A percentile compares a stretch with the other conserved stretches of the same genome.
phyloP scores from a whole-genome alignment of 2,888 invertebrate genomes.

The Agonopterix arenella region DNA sequence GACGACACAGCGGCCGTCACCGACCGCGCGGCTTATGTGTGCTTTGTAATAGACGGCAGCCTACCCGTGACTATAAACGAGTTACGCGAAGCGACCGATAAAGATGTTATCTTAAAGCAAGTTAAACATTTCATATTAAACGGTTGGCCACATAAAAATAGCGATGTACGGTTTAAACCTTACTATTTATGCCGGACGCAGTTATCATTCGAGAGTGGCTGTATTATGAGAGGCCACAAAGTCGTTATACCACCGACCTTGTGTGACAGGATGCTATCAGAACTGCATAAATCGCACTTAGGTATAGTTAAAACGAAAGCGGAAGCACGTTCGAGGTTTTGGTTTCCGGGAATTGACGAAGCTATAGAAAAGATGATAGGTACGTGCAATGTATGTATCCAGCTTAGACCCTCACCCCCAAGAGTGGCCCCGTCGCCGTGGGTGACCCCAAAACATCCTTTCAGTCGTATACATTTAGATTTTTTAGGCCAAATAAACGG shows the following conservation, averaged over 20 bases:
- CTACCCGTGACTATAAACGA: constrained; percentile 11
- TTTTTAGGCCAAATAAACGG: too few species aligned
- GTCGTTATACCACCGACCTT: constrained; percentile 16
- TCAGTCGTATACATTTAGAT: too few species aligned
- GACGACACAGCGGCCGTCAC: not conserved
- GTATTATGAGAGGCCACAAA: constrained; percentile 19
- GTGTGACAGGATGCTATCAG: constrained; percentile 5
- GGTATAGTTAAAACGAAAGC: constrained; percentile 23
- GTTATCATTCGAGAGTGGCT: constrained; percentile 18
- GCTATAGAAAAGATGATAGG: constrained; percentile 10
- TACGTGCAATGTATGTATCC: too few species aligned
- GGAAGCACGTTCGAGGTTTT: constrained; percentile 18
- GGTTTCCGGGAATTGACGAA: constrained; percentile 14
- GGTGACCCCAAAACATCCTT: too few species aligned
- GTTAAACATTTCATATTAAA: constrained; percentile 9
- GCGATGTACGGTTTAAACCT: constrained; percentile 9
- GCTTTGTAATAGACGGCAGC: constrained; percentile 11
- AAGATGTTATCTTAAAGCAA: constrained; percentile 6
- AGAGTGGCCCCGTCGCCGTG: too few species aligned
- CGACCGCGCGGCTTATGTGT: constrained; percentile 15
- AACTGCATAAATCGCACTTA: constrained; percentile 17
- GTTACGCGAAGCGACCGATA: constrained; percentile 8
- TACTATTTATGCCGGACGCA: constrained; percentile 12
- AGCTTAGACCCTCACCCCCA: too few species aligned
- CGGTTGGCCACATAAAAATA: constrained; percentile 15